Percentiles rank a stretch among this genome's conserved stretches.
Conservation (phyloP, 2,888 invertebrate genomes). For the Geotrupes spiniger region DNA sequence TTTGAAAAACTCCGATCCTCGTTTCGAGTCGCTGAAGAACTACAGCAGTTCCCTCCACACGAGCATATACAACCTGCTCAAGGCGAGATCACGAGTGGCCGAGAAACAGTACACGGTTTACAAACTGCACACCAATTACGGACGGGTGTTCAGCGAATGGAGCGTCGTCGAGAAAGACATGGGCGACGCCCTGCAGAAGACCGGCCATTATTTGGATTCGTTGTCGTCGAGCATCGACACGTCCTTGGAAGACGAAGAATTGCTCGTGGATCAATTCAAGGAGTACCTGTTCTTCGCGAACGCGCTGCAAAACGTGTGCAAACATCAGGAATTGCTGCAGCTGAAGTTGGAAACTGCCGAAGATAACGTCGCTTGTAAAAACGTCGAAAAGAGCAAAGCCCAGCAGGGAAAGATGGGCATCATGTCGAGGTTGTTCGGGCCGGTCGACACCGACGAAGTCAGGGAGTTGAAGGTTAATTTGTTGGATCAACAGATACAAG, state of each 20-base stretch:
- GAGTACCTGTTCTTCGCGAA: slow-evolving; percentile 78
- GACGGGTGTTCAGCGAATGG: slow-evolving; percentile 81
- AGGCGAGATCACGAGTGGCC: slow-evolving; percentile 65
- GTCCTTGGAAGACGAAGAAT: slow-evolving; percentile 77
- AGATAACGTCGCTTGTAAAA: slow-evolving; percentile 54
- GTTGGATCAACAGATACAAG: slow-evolving; percentile 65
- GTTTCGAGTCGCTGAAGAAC: slow-evolving; percentile 72
- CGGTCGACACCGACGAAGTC: slow-evolving; percentile 73
- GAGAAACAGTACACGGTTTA: slow-evolving; percentile 75
- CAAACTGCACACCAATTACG: slow-evolving; percentile 78
- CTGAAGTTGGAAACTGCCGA: slow-evolving; percentile 69
- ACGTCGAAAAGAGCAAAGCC: slow-evolving; percentile 56
- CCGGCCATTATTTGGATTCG: slow-evolving; percentile 61
- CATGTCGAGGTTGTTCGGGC: slow-evolving; percentile 72
- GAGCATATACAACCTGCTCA: slow-evolving; percentile 59
- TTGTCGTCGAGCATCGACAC: slow-evolving; percentile 62
- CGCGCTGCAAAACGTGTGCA: slow-evolving; percentile 70
- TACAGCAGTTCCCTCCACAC: slow-evolving; percentile 71
- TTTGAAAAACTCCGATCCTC: slow-evolving; percentile 68
- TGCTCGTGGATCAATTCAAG: slow-evolving; percentile 78
- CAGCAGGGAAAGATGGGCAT: slow-evolving; percentile 67
- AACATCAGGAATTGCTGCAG: slow-evolving; percentile 71
- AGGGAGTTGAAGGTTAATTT: slow-evolving; percentile 66
- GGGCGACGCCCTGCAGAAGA: slow-evolving; percentile 72
- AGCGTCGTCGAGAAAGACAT: slow-evolving; percentile 78